Conservation (phyloP, 2,888 invertebrate genomes). For the Tribolium freemani region DNA sequence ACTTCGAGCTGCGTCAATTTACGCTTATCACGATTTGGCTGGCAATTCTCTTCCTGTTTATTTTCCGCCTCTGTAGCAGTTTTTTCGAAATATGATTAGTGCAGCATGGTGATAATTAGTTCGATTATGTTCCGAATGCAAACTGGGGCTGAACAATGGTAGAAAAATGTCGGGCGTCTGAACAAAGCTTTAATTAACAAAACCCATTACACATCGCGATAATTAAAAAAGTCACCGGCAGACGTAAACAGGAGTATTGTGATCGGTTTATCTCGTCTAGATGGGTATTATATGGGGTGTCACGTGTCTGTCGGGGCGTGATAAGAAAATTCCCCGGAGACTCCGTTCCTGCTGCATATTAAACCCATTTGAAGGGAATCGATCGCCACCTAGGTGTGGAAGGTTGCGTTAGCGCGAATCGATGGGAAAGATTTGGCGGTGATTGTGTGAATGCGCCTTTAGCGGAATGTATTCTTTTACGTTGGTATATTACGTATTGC, state of each 20-base stretch:
- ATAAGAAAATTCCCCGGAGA: conserved; percentile 55
- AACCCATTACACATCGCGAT: conserved; percentile 48
- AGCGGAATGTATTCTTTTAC: conserved; percentile 23
- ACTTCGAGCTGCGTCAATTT: conserved; percentile 61
- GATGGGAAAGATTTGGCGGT: conserved; percentile 14
- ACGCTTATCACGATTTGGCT: conserved; percentile 58
- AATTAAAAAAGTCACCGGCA: conserved; percentile 57
- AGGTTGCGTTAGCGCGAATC: conserved; percentile 14
- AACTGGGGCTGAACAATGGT: conserved; percentile 7
- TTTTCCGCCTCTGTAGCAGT: conserved; percentile 51
- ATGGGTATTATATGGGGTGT: conserved; percentile 48
- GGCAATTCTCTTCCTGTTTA: conserved; percentile 56
- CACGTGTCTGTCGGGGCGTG: conserved; percentile 58
- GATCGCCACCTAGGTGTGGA: conserved; percentile 34
- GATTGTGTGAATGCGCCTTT: conserved; percentile 22
- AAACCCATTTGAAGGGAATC: conserved; percentile 25
- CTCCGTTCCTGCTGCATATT: conserved; percentile 35
- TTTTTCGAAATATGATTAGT: conserved; percentile 4
- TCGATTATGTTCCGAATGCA: conserved; percentile 14
- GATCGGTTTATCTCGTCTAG: conserved; percentile 51
- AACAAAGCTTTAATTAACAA: conserved; percentile 36
- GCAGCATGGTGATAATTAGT: conserved; percentile 12
- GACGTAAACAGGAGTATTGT: conserved; percentile 49
- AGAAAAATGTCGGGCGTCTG: conserved; percentile 13
- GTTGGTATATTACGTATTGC: conserved; percentile 20